These are phyloP conservation scores for Dione vanillae DNA, from an alignment of 2,888 invertebrate genomes.

Conservation along the genomic window DNA sequence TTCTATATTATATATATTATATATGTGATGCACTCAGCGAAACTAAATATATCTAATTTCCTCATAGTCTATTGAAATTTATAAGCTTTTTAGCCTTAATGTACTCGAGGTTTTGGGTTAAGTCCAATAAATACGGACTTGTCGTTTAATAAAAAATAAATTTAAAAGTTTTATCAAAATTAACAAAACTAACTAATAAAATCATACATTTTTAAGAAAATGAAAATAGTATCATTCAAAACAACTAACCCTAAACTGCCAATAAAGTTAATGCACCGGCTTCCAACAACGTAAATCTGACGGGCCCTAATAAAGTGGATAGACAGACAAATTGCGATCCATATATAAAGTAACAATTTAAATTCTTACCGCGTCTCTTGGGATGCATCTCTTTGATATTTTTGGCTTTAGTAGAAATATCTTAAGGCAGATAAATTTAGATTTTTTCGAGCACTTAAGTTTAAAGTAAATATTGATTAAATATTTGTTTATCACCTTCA, in stretches of 20 bases:
- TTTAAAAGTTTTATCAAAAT: too few species aligned
- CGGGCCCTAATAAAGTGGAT: constrained; percentile 70
- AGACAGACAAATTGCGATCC: constrained; percentile 70
- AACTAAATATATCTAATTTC: too few species aligned
- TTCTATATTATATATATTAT: too few species aligned
- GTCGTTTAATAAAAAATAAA: too few species aligned
- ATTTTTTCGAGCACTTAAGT: neutral
- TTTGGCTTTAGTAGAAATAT: constrained; percentile 38
- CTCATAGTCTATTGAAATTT: too few species aligned
- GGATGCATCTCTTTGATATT: constrained; percentile 47
- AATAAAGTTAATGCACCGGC: constrained; percentile 23
- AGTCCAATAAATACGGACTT: too few species aligned
- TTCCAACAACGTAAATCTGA: constrained; percentile 66
- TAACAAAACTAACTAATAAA: neutral
- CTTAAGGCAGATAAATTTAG: constrained; percentile 10
- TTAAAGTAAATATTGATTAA: constrained; percentile 5
- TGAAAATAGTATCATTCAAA: constrained; percentile 11
- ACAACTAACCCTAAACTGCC: constrained; percentile 25
- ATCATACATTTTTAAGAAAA: constrained; percentile 4
- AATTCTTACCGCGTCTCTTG: constrained; percentile 59
- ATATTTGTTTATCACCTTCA: neutral
- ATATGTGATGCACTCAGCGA: too few species aligned
- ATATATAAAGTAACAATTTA: constrained; percentile 69
- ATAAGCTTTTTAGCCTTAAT: too few species aligned
- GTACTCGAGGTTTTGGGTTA: too few species aligned